phyloP scores from a whole-genome alignment of 2,888 invertebrate genomes.

The Tinea pellionella region DNA sequence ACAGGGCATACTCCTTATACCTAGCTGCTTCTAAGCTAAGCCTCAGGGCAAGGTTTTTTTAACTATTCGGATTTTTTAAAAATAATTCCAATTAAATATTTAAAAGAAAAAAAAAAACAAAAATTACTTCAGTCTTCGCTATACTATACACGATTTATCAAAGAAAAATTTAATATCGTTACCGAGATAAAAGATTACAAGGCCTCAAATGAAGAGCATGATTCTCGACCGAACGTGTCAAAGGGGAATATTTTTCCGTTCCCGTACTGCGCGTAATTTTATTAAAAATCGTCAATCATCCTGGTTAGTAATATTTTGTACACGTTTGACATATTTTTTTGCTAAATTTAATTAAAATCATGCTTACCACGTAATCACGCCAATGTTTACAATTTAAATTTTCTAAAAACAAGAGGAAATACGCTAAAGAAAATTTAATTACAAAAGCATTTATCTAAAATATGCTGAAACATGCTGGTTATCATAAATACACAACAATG shows the following conservation, averaged over 20 bases:
- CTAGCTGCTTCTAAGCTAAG: too few species aligned
- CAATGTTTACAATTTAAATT: neutral
- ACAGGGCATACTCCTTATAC: too few species aligned
- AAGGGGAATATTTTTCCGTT: conserved; percentile 12
- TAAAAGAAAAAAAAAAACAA: neutral
- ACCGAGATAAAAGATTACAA: neutral
- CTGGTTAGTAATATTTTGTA: conserved; percentile 19
- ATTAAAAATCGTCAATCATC: conserved; percentile 27
- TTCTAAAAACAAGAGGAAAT: neutral
- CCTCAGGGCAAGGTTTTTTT: too few species aligned
- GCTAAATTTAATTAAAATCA: conserved; percentile 7
- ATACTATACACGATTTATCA: neutral
- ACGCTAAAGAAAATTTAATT: neutral
- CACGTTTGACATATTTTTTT: conserved; percentile 16
- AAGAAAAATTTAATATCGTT: conserved; percentile 4
- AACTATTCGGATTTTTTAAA: too few species aligned
- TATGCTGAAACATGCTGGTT: neutral
- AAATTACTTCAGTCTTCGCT: neutral
- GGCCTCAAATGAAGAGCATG: conserved; percentile 10
- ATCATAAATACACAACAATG: conserved; percentile 1
- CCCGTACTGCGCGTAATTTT: conserved; percentile 17
- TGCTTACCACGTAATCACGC: neutral
- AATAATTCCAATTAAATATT: neutral
- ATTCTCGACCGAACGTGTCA: conserved; percentile 5
- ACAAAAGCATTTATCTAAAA: neutral